A percentile compares a stretch with the other conserved stretches of the same genome.
Evolutionary conservation across 2,888 invertebrate genomes (phyloP).

Genomic region (Pecten maximus): DNA sequence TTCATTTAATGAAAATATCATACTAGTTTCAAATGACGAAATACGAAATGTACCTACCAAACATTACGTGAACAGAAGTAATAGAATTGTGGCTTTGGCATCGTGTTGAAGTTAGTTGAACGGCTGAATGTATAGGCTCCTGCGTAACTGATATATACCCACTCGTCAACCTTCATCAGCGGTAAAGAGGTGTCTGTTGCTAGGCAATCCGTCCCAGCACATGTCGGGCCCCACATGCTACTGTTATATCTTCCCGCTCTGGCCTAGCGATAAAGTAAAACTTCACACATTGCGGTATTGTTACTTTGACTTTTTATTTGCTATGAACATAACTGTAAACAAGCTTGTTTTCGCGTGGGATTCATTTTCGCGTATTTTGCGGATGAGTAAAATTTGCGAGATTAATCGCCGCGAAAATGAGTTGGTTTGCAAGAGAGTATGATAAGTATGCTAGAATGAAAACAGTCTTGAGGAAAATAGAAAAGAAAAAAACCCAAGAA

Average conservation of each 20-base stretch:
- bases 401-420: no score
- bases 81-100: not conserved
- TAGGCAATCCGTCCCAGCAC: not conserved
- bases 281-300: not conserved
- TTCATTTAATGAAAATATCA: no score
- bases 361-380: no score
- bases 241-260: not conserved
- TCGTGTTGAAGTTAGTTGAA: not conserved
- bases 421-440: no score
- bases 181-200: not conserved
- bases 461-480: no score
- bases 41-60: not conserved
- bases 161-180: not conserved
- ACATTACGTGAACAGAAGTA: not conserved
- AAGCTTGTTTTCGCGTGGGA: no score
- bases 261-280: not conserved
- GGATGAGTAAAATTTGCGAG: no score
- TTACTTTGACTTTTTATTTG: not conserved
- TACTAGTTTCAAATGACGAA: no score
- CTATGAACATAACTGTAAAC: no score
- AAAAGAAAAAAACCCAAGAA: no score
- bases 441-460: no score
- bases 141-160: not conserved
- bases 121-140: not conserved
- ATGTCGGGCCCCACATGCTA: constrained; percentile 14